Percentiles rank a stretch among this genome's conserved stretches.
These are phyloP conservation scores for Thumatha senex DNA, from an alignment of 2,888 invertebrate genomes.

Conservation along the genomic window DNA sequence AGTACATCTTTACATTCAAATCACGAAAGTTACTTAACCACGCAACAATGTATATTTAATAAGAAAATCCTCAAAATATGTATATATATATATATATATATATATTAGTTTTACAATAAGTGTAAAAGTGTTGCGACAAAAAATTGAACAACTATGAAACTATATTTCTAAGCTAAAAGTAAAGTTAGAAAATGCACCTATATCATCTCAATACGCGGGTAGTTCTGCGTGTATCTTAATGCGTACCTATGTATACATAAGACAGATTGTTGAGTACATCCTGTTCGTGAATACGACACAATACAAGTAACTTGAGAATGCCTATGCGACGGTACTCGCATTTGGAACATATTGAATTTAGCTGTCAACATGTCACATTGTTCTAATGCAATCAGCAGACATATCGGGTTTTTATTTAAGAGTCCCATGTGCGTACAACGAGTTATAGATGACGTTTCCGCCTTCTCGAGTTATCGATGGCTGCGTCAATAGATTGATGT, in stretches of 20 bases:
- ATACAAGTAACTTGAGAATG: background rate
- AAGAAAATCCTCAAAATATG: too few species aligned
- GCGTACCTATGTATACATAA: too few species aligned
- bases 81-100: too few species aligned
- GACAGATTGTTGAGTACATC: background rate
- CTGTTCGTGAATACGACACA: background rate
- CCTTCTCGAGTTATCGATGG: slow-evolving; percentile 22
- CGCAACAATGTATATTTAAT: too few species aligned
- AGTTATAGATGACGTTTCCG: slow-evolving; percentile 22
- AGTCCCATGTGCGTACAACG: slow-evolving; percentile 17
- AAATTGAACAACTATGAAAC: too few species aligned
- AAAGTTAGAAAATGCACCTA: too few species aligned
- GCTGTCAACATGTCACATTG: slow-evolving; percentile 19
- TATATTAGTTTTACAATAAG: too few species aligned
- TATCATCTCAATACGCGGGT: too few species aligned
- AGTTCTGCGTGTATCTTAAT: background rate
- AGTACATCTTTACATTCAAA: too few species aligned
- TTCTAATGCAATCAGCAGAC: slow-evolving; percentile 17
- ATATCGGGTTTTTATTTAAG: slow-evolving; percentile 23
- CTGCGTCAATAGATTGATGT: slow-evolving; percentile 23
- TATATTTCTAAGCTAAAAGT: too few species aligned
- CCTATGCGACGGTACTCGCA: background rate
- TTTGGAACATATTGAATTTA: slow-evolving; percentile 11
- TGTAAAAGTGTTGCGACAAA: too few species aligned
- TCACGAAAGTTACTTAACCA: too few species aligned